phyloP scores from a whole-genome alignment of 1,140 invertebrate genomes.

The Drosophila nikananu region DNA sequence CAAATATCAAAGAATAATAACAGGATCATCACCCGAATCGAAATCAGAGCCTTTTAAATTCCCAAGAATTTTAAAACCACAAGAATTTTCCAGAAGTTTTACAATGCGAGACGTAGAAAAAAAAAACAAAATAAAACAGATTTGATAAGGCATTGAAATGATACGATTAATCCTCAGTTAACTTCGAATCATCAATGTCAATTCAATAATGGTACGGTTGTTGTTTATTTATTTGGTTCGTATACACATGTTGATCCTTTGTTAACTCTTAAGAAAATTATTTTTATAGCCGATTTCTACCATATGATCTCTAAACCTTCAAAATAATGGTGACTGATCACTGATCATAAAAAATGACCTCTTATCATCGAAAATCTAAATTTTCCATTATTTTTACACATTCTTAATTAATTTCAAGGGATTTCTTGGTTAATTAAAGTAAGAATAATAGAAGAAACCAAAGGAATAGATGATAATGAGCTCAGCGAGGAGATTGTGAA shows the following conservation, averaged over 20 bases:
- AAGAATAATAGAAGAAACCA: background rate
- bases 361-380: background rate
- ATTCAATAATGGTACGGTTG: background rate
- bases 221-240: background rate
- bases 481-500: background rate
- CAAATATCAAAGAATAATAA: slow-evolving; percentile 12
- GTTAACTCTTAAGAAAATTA: background rate
- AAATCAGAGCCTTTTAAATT: slow-evolving; percentile 13
- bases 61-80: background rate
- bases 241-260: background rate
- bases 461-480: slow-evolving; percentile 6
- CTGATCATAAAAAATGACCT: background rate
- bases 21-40: background rate
- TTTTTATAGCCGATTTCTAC: background rate
- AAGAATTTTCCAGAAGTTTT: slow-evolving; percentile 40
- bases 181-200: slow-evolving; percentile 6
- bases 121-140: slow-evolving; percentile 1
- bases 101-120: slow-evolving; percentile 14
- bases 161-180: background rate
- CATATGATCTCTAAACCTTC: background rate
- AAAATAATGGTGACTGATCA: background rate
- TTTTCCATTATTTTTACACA: background rate
- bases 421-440: background rate
- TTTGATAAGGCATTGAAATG: slow-evolving; percentile 23
- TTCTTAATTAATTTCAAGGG: background rate